These are phyloP conservation scores for Chloropsis hardwickii DNA, from an alignment of 2,113 vertebrate species.

Conservation along the genomic window DNA sequence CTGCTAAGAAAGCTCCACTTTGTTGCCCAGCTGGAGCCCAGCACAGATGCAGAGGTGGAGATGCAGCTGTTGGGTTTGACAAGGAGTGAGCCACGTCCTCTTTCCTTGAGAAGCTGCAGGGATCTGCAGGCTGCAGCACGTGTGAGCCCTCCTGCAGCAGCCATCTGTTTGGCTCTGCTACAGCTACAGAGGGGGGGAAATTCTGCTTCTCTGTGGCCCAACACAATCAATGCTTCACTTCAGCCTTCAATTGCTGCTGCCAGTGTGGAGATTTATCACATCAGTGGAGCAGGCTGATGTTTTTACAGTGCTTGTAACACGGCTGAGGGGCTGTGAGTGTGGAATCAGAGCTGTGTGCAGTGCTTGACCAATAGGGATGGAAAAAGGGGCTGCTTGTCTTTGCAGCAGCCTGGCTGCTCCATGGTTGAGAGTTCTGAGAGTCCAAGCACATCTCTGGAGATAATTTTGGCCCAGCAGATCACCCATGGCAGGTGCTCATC, in stretches of 20 bases:
- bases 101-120: not conserved
- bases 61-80: slow-evolving; percentile 37
- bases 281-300: slow-evolving; percentile 7
- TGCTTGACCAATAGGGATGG: not conserved
- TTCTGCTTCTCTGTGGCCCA: not conserved
- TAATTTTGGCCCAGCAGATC: not conserved
- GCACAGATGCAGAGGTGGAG: slow-evolving; percentile 36
- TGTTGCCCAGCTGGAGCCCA: slow-evolving; percentile 20
- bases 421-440: not conserved
- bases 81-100: not conserved
- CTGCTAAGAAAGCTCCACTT: slow-evolving; percentile 23
- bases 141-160: slow-evolving; percentile 30
- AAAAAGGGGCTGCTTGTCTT: not conserved
- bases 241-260: not conserved
- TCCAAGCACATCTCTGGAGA: not conserved
- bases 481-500: not conserved
- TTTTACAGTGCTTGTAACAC: slow-evolving; percentile 3
- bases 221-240: not conserved
- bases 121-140: not conserved
- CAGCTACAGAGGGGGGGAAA: not conserved
- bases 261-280: slow-evolving; percentile 8
- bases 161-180: slow-evolving; percentile 12
- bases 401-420: not conserved
- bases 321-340: not conserved
- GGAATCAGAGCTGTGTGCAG: not conserved